Evolutionary conservation across 2,888 invertebrate genomes (phyloP), one percentile per base, ranked within the genome.

Genomic region (Leptopilina myrica): DNA sequence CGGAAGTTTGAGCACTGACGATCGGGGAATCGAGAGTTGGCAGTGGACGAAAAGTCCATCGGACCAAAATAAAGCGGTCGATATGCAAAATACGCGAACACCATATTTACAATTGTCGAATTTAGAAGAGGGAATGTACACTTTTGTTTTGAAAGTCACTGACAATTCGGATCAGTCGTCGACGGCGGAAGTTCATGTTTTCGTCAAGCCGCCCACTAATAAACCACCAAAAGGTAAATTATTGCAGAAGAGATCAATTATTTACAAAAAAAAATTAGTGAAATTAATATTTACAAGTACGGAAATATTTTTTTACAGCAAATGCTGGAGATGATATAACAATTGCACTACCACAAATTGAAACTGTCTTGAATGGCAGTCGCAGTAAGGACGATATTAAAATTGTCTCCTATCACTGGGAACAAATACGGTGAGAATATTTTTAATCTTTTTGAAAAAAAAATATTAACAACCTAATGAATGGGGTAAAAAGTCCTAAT

Each of bases 71-170:
- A 97, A 97, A 89, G 97, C 98, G 0, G 98, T 97, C 11, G 98
- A 98, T 89, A 98, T 98, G 97, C 97, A 98, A 93, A 97, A 98
- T 86, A 98, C 98, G 0, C 94, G 97, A 87, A 98, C 97, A 0
- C 97, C 98, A 0, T 97, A 96, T 89, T 93, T 98, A 64, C 95
- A 96, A 92, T 92, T 98, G 12, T 97, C 97, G 0, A 97, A 98
- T 92, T 93, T 98, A 69, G 97, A 98, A 88, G 97, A 97, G 89
- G 98, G 98, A 66, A 96, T 98, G 93, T 99, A 98, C 91, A 97
- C 97, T 0, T 98, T 98, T 92, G 96, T 96, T 7, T 92, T 98
- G 66, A 97, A 97, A 93, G 98, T 98, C 49, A 98, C 97, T 0
- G 98, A 99, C 88, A 96, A 96, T 77, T 96, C 97, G 0, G 96